Percentiles rank a stretch among this genome's conserved stretches.
phyloP scores from a whole-genome alignment of 2,888 invertebrate genomes.

The Lasioglossum calceatum region DNA sequence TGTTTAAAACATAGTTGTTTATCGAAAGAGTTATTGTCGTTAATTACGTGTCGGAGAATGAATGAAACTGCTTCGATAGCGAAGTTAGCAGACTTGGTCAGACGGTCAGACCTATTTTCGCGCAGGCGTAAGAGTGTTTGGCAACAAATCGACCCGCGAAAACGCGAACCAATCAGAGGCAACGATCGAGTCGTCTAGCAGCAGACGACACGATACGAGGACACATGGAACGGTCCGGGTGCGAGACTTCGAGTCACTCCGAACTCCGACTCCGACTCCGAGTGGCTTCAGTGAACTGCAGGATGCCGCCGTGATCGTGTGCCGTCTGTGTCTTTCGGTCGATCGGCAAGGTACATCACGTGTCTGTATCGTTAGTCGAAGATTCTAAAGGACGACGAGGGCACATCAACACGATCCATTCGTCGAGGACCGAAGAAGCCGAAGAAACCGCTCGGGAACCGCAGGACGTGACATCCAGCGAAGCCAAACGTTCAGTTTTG shows the following conservation, averaged over 20 bases:
- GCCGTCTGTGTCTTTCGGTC: constrained; percentile 38
- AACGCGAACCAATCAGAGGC: constrained; percentile 71
- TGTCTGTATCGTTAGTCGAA: constrained; percentile 27
- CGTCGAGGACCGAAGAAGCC: neutral
- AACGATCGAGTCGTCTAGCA: constrained; percentile 41
- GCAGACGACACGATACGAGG: constrained; percentile 48
- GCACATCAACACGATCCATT: neutral
- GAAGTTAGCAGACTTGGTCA: neutral
- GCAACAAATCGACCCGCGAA: constrained; percentile 82
- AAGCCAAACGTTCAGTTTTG: neutral
- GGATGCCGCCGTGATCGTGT: constrained; percentile 80
- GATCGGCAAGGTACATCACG: constrained; percentile 51
- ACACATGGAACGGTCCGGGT: constrained; percentile 23
- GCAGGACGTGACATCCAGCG: neutral
- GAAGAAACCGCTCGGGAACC: neutral
- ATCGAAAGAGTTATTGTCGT: neutral
- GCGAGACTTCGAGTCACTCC: neutral
- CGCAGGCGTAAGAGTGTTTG: constrained; percentile 73
- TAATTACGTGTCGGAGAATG: neutral
- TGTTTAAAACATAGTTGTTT: too few species aligned
- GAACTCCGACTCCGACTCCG: neutral
- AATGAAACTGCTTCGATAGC: neutral
- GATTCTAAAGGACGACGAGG: neutral
- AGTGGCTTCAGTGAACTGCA: constrained; percentile 77
- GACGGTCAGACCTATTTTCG: neutral